These are phyloP conservation scores for Drosophila lini DNA, from an alignment of 1,140 invertebrate species.

Conservation along the genomic window DNA sequence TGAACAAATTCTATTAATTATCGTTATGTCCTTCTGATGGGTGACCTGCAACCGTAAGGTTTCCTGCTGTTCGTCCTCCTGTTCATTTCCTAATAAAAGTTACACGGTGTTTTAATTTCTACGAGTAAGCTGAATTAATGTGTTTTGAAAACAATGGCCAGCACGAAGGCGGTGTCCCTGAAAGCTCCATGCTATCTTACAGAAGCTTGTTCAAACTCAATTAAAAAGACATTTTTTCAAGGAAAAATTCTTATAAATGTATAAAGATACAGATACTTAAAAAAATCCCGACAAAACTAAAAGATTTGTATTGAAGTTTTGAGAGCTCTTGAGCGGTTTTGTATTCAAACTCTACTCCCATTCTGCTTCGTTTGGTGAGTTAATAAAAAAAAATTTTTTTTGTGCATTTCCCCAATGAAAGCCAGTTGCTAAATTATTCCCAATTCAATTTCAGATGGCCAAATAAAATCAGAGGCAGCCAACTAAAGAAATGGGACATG, in stretches of 20 bases:
- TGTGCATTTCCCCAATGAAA: constrained; percentile 22
- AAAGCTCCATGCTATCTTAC: background rate
- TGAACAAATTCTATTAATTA: constrained; percentile 82
- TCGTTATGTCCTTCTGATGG: constrained; percentile 81
- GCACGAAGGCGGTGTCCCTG: background rate
- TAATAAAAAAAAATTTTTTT: constrained; percentile 15
- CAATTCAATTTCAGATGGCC: constrained; percentile 75
- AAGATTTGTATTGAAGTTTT: background rate
- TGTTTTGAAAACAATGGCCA: background rate
- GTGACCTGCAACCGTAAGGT: constrained; percentile 54
- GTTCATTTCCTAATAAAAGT: constrained; percentile 45
- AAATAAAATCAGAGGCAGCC: constrained; percentile 76
- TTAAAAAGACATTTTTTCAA: background rate
- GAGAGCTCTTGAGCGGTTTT: background rate
- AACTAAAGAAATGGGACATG: constrained; percentile 55
- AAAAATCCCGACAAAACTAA: background rate
- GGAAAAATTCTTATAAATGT: background rate
- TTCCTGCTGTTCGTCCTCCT: constrained; percentile 41
- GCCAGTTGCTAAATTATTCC: constrained; percentile 62
- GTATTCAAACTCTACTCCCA: too few species aligned
- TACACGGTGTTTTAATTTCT: constrained; percentile 29
- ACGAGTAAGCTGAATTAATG: constrained; percentile 2
- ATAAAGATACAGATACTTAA: too few species aligned
- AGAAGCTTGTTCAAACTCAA: background rate
- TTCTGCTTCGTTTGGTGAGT: background rate